Evolutionary conservation across 1,140 invertebrate species (phyloP).

Genomic region (Sarcophaga bullata): DNA sequence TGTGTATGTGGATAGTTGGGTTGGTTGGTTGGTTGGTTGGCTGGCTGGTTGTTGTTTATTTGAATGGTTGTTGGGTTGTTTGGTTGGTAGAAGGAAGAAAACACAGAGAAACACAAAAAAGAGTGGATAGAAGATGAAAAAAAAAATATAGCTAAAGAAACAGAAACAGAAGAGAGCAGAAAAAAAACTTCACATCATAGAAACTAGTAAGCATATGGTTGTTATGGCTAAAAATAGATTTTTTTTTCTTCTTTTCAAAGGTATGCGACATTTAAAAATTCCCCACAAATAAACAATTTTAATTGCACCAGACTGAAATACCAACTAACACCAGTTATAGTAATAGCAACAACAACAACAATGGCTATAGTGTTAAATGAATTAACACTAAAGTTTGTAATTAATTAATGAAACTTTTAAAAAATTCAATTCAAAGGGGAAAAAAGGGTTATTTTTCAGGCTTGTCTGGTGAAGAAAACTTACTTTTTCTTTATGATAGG

Average conservation of each 20-base stretch:
- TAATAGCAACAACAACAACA: too few species aligned
- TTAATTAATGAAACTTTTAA: neutral
- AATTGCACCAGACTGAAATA: too few species aligned
- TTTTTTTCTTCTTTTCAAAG: too few species aligned
- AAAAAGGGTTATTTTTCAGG: too few species aligned
- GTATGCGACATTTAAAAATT: too few species aligned
- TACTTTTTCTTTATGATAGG: too few species aligned
- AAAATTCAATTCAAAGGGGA: too few species aligned
- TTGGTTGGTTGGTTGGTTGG: conserved; percentile 11
- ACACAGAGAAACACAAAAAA: neutral
- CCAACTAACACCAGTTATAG: too few species aligned
- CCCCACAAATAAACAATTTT: too few species aligned
- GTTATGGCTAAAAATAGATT: neutral
- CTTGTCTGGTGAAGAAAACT: too few species aligned
- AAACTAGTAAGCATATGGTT: conserved; percentile 36
- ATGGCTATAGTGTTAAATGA: too few species aligned
- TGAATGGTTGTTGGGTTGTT: conserved; percentile 16
- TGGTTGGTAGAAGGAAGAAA: neutral
- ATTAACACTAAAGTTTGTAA: too few species aligned
- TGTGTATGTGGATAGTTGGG: neutral
- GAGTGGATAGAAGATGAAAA: conserved; percentile 13
- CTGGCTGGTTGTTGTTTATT: neutral
- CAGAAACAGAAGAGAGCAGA: neutral
- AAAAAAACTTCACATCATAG: conserved; percentile 26
- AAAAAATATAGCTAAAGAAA: conserved; percentile 11